Evolutionary conservation across 2,888 invertebrate species (phyloP), one percentile per base, ranked within the genome.

Genomic region (Brenthis daphne): DNA sequence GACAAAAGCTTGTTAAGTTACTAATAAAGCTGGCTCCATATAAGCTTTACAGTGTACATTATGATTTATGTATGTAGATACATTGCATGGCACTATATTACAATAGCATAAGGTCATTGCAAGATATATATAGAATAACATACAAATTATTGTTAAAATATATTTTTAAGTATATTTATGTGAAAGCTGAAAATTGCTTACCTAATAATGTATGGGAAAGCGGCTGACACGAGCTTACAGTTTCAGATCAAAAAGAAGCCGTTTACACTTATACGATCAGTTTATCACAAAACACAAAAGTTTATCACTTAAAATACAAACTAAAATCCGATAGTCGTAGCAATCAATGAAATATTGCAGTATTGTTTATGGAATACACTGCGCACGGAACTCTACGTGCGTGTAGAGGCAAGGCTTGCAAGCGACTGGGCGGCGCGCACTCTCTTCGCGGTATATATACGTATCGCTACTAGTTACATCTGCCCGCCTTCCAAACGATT

Each of bases 351-450:
- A 54, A 64, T 58, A 61, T 56, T 67, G 43, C 57, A 64, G 56
- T 64, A 60, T 56, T 43, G 69, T 57, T 64, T 57, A 43, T 56
- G 51, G 50, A 66, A 65, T 56, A n/a, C 66, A 66, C 63, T 48
- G 64, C 58, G 66, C 65, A 57, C 57, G 56, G 57, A 60, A 64
- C 53, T 64, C n/a, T 57, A 64, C 73, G 63, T 65, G 68, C 65
- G 65, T 51, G 66, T 37, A 64, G 65, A 72, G 57, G 67, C 70
- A 70, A 79, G 80, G 78, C 77, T 81, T 75, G 76, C 79, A 82
- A 81, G 79, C 85, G 85, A 92, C 92, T 92, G 92, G 85, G 86
- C 89, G 85, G 81, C 88, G 86, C 86, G 85, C 84, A 82, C 81
- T 74, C 77, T 76, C 77, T 73, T 76, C 78, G 77, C 77, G 77